Base-by-base conservation (phyloP, 2,797 vertebrate species). In the Bryconaethiops microstoma region DNA sequence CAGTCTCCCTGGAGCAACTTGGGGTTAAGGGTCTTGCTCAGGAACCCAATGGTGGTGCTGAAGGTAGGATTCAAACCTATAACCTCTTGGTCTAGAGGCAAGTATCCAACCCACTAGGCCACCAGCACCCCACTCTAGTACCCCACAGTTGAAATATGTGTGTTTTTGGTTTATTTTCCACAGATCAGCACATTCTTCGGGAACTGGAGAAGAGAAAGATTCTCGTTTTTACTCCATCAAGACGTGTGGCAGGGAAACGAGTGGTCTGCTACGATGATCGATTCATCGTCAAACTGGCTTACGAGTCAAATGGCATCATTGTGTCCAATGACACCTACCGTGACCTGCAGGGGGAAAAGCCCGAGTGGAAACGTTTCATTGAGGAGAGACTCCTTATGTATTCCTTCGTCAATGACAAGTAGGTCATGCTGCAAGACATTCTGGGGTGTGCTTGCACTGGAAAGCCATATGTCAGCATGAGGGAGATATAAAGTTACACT, bases 241-340 rank as follows among this genome's bases (percentile, higher is more conserved):
- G 92, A 0, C 91, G 91, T 0, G 90, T 93, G 0, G 91, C 87
- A 0, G 93, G 93, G 3, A 95, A 91, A 77, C 90, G 94, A 0
- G 92, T 95, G 76, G 93, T 94, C 35, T 95, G 94, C 25, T 94
- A 95, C 0, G 94, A 94, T 4, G 94, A 95, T 86, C 89, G 89
- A 62, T 95, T 93, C 86, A 94, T 95, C 10, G 93, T 95, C 8
- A 93, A 92, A 78, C 87, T 92, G 62, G 93, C 90, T 4, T 91
- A 83, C 1, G 92, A 94, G 25, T 90, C 87, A 0, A 90, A 93
- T 8, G 94, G 94, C 65, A 54, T 94, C 59, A 83, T 95, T 0
- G 92, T 95, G 79, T 95, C 94, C 84, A 95, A 95, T 40, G 93
- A 95, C 89, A 88, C 93, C 74, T 95, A 93, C 88, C 89, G 93